These are phyloP conservation scores for Atopsyche davidsoni DNA, from an alignment of 1,140 invertebrate genomes.

Conservation along the genomic window DNA sequence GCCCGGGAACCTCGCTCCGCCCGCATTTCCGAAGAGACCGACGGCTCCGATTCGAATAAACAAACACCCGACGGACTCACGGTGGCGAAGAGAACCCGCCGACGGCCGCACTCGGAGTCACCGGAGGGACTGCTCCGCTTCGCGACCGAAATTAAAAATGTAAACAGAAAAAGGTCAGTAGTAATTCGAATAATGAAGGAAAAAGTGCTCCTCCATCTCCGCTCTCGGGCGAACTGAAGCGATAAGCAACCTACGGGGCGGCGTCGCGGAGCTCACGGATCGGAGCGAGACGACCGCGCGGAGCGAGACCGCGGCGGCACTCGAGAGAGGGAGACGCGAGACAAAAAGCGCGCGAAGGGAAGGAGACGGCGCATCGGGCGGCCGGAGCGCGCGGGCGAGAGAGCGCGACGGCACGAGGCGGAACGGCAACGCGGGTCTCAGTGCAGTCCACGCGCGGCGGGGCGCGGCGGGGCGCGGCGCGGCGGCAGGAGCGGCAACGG, in stretches of 20 bases:
- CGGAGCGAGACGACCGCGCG: conserved; percentile 8
- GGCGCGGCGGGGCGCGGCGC: neutral
- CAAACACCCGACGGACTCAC: conserved; percentile 12
- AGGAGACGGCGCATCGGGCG: neutral
- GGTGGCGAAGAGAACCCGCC: neutral
- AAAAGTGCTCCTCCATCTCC: conserved; percentile 21
- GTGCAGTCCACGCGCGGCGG: neutral
- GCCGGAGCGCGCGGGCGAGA: neutral
- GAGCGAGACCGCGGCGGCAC: neutral
- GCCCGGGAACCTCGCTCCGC: neutral
- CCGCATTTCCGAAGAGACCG: conserved; percentile 16
- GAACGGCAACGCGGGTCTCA: neutral
- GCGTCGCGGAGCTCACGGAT: conserved; percentile 16
- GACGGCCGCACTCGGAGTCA: neutral
- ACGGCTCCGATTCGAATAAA: conserved; percentile 22
- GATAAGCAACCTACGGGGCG: conserved; percentile 12
- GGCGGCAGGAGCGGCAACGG: neutral
- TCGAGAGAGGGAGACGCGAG: conserved; percentile 7
- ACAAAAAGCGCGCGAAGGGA: conserved; percentile 22
- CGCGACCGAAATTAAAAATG: conserved; percentile 13
- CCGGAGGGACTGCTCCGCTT: neutral
- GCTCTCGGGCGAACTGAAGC: conserved; percentile 16
- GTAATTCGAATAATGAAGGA: conserved; percentile 15
- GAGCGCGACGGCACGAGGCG: neutral
- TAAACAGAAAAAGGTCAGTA: conserved; percentile 17